phyloP scores from a whole-genome alignment of 2,113 vertebrate species.

The Murina feae region DNA sequence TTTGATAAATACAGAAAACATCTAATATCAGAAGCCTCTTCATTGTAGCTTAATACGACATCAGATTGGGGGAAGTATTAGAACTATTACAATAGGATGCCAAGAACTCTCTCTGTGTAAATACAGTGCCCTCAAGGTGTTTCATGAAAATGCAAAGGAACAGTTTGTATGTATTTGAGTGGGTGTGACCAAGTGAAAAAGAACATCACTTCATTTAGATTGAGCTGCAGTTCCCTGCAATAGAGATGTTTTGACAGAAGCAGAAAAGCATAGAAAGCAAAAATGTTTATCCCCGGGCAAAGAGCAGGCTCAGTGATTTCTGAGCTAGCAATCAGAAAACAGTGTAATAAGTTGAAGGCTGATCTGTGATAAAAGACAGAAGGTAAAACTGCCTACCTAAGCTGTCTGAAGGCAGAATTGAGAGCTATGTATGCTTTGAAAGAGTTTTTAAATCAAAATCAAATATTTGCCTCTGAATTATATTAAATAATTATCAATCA shows the following conservation, averaged over 20 bases:
- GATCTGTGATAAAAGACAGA: neutral
- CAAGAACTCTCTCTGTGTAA: neutral
- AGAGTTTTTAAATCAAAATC: neutral
- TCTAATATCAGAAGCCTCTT: neutral
- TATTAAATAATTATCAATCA: neutral
- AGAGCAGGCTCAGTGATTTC: neutral
- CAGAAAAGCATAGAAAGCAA: conserved; percentile 25
- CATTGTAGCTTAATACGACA: neutral
- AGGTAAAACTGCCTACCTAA: neutral
- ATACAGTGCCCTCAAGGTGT: neutral
- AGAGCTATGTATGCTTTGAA: neutral
- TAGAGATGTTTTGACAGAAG: neutral
- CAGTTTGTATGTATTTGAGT: neutral
- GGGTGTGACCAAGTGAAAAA: neutral
- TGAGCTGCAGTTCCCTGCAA: neutral
- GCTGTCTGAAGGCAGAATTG: neutral
- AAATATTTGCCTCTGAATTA: neutral
- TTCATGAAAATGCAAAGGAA: neutral
- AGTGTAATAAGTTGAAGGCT: neutral
- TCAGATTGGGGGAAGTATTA: neutral
- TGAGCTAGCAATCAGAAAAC: conserved; percentile 32
- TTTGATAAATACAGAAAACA: neutral
- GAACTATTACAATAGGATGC: neutral
- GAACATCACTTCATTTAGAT: neutral
- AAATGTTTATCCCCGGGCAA: neutral